Evolutionary conservation across 2,888 invertebrate genomes (phyloP), one percentile per base, ranked within the genome.

Genomic region (Leucophenga maculata): DNA sequence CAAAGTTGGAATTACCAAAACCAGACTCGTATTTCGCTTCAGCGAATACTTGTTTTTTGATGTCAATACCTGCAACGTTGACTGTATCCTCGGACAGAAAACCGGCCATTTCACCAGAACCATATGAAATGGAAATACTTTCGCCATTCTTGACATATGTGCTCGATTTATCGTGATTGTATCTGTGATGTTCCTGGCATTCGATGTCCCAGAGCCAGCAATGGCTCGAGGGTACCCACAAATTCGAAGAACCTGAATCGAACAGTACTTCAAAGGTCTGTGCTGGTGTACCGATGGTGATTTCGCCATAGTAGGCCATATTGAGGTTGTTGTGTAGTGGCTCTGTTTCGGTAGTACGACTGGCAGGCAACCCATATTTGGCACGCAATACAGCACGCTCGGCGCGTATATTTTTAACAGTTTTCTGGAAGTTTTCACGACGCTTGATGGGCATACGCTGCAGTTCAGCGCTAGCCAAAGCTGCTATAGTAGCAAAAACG

Each of bases 1-100:
- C 98, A 89, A 99, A 99, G 89, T 97, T 97, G 75, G 97, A 97
- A 67, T 96, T 96, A 48, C 97, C 94, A 89, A 99, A 99, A 31
- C 96, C 93, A 26, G 93, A 88, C 89, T 99, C 97, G 82, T 92
- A 93, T 74, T 94, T 89, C 11, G 96, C 98, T 90, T 98, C 98
- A 9, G 96, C 98, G 90, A 99, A 99, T 26, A 95, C 95, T 91
- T 98, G 96, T 66, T 90, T 88, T 78, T 90, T 89, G 65, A 97
- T 92, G 68, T 90, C 84, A 59, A 95, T 79, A 32, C 93, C 93
- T 72, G 93, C 97, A 9, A 85, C 52, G 54, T 90, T 90, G 72
- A 99, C 94, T 68, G 90, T 91, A 22, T 79, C 79, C 31, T 14
- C 64, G 32, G 79, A 80, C 0, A 80, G 72, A 18, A 77, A 75